Evolutionary conservation across 2,797 vertebrate species (phyloP).

Genomic region (Oreochromis mossambicus): DNA sequence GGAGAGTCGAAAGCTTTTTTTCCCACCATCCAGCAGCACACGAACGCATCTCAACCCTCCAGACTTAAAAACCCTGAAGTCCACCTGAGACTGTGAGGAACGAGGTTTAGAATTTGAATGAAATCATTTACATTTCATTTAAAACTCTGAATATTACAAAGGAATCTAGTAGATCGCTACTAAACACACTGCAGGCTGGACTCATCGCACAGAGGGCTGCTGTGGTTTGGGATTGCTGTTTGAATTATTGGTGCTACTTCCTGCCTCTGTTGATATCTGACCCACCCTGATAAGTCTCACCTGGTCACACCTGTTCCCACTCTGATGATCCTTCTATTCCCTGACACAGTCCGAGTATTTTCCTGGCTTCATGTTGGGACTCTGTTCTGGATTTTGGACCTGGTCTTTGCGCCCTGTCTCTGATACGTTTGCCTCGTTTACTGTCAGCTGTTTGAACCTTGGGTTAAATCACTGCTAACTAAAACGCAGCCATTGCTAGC

Average conservation of each 20-base stretch:
- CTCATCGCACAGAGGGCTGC: not conserved
- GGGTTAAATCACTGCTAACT: not conserved
- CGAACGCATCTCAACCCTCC: not conserved
- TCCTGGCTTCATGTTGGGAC: not conserved
- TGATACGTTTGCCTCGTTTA: rapidly evolving
- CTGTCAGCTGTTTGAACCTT: not conserved
- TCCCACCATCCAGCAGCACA: not conserved
- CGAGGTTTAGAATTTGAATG: not conserved
- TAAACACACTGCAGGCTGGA: not conserved
- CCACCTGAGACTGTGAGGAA: not conserved
- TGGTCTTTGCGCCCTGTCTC: rapidly evolving
- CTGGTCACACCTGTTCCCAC: not conserved
- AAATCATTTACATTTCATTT: rapidly evolving
- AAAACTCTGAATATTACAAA: not conserved
- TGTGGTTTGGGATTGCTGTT: not conserved
- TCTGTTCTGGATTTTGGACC: not conserved
- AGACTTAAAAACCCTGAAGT: not conserved
- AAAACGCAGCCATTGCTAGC: not conserved
- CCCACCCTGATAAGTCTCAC: not conserved
- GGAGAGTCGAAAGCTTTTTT: not conserved
- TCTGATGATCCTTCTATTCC: not conserved
- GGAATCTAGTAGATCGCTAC: not conserved
- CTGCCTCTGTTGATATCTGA: not conserved
- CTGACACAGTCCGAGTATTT: rapidly evolving
- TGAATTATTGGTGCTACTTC: not conserved